Evolutionary conservation across 1,140 invertebrate genomes (phyloP), one percentile per base, ranked within the genome.

Genomic region (Sesamia nonagrioides): DNA sequence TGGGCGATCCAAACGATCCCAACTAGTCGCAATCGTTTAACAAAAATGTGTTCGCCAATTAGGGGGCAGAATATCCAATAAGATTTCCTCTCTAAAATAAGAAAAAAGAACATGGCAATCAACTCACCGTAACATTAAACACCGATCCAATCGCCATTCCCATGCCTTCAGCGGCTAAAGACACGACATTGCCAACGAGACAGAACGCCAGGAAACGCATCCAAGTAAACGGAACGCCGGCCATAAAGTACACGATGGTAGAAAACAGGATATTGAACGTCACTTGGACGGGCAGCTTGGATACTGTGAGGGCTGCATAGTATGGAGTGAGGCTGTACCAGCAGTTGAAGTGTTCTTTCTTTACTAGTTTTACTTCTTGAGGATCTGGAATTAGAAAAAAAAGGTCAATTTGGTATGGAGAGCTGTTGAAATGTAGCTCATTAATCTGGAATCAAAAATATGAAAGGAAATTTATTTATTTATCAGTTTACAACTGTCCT

Each of bases 311-410:
- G 0, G 97, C 97, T 27, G 97, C 93, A 86, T 98, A 98, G 94
- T 98, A 98, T 0, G 97, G 96, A 56, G 96, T 96, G 0, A 98
- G 91, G 45, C 96, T 96, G 92, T 98, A 98, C 97, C 97, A 98
- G 80, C 97, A 96, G 91, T 98, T 98, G 73, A 98, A 96, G 87
- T 97, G 97, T 92, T 98, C 97, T 89, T 97, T 96, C 76, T 97
- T 97, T 79, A 98, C 96, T 33, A 98, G 95, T 84, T 97, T 96
- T 78, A 98, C 97, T 95, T 98, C 97, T 87, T 96, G 95, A 0
- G 97, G 97, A 96, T 97, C 97, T 98, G 91, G 6, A 95, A 77
- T 17, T 7, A 45, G 94, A 74, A 45, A 68, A 9, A 69, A 37
- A 45, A 50, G 18, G 15, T 40, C 48, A 33, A n/a, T 33, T 48